Conservation (phyloP, 2,888 invertebrate genomes). For the Brassicogethes aeneus region DNA sequence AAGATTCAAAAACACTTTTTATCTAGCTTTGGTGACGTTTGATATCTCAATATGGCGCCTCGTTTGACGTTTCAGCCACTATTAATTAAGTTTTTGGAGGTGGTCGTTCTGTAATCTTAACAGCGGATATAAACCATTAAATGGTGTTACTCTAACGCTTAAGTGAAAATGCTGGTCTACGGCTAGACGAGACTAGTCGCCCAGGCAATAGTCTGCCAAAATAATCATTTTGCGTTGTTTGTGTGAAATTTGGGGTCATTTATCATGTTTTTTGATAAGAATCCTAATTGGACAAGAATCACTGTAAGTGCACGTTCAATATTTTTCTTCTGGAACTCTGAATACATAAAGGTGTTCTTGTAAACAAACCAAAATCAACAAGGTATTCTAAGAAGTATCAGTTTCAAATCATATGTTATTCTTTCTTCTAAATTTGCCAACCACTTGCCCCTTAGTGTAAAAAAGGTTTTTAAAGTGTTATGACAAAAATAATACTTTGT, state of each 20-base stretch:
- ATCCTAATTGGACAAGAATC: too few species aligned
- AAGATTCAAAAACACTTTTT: slow-evolving; percentile 13
- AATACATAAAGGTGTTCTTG: too few species aligned
- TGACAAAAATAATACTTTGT: too few species aligned
- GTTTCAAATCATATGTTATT: too few species aligned
- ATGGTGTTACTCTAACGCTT: background rate
- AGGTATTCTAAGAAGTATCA: too few species aligned
- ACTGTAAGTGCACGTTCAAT: too few species aligned
- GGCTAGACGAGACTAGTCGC: background rate
- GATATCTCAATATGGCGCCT: slow-evolving; percentile 27
- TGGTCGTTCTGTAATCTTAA: background rate
- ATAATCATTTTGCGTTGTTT: background rate
- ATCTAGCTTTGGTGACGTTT: slow-evolving; percentile 19
- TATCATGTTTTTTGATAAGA: slow-evolving; percentile 1
- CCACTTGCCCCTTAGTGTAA: too few species aligned
- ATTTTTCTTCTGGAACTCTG: too few species aligned
- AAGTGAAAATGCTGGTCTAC: background rate
- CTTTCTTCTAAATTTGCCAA: too few species aligned
- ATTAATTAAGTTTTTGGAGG: slow-evolving; percentile 23
- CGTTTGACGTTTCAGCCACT: slow-evolving; percentile 20
- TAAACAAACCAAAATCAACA: too few species aligned
- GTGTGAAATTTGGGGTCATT: background rate
- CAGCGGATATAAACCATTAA: background rate
- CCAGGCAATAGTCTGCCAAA: background rate
- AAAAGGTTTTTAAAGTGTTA: too few species aligned